Evolutionary conservation across 2,888 invertebrate species (phyloP), one percentile per base, ranked within the genome.

Genomic region (Caenorhabditis sulstoni): DNA sequence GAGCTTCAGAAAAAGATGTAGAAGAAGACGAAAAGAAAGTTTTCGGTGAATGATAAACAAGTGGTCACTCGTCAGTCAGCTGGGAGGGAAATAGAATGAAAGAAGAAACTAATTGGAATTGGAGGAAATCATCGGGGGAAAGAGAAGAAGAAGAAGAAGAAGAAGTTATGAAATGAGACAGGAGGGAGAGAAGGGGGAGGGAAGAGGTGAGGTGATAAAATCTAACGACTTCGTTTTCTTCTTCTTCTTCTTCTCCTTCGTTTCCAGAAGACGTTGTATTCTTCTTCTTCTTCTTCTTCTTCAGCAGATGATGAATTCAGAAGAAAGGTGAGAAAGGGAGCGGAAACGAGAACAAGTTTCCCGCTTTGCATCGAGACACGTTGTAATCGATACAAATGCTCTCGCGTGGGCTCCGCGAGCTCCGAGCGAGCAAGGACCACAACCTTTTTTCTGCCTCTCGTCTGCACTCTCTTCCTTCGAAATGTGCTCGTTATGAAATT

Each of bases 201-300:
- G 18, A 37, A 45, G 22, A 57, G 66, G 49, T 22, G 49, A 47
- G 55, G 73, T 73, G 73, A 73, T 73, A 64, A 73, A 73, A 73
- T 64, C 57, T 73, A 64, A 73, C 73, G 73, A 73, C 62, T 64
- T 58, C 73, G 64, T 73, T 62, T 71, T 71, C 57, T 57, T 57
- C 41, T 57, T 55, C 39, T 39, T 18, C 55, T 20, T 18, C 57
- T 16, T 16, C 29, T n/a, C n/a, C n/a, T 50, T 14, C 23, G 20
- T 14, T 23, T 23, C 22, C n/a, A n/a, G n/a, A n/a, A n/a, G 29
- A n/a, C 52, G 9, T 52, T n/a, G 14, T 22, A 3, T 47, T 16
- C 16, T 18, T 8, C 16, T 47, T 16, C 18, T 49, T 20, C 12
- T 20, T 22, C 12, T 20, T 20, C 49, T 49, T 49, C 52, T 52